These are phyloP conservation scores for Caradrina kadenii DNA, from an alignment of 2,888 invertebrate genomes.

Conservation along the genomic window DNA sequence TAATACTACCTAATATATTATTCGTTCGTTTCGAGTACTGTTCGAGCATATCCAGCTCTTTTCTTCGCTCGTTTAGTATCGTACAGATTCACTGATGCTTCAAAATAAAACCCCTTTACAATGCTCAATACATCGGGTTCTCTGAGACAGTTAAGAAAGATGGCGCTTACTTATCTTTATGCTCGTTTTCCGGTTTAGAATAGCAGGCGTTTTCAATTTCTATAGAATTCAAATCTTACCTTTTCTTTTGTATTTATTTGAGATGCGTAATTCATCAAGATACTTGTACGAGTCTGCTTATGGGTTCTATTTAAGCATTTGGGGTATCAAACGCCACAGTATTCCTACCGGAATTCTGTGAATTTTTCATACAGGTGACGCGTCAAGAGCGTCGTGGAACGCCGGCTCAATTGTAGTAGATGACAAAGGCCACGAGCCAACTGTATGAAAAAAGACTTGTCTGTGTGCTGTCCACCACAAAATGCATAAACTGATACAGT, in stretches of 20 bases:
- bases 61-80: conserved; percentile 31
- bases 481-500: no score
- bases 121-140: conserved; percentile 36
- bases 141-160: conserved; percentile 41
- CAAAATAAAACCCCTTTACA: conserved; percentile 50
- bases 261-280: background rate
- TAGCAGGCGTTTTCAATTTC: background rate
- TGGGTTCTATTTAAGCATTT: no score
- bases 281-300: no score
- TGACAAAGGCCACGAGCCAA: no score
- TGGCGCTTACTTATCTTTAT: conserved; percentile 44
- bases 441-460: no score
- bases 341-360: no score
- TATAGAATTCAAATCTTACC: background rate
- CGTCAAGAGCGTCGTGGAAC: no score
- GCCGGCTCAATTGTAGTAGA: no score
- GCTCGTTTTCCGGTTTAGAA: conserved; percentile 14
- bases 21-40: conserved; percentile 29
- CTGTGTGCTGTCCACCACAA: no score
- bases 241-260: background rate
- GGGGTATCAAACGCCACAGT: no score
- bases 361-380: no score
- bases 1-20: conserved; percentile 35
- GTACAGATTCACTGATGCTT: conserved; percentile 51
- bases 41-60: conserved; percentile 38